Base-by-base conservation (phyloP, 2,113 vertebrate genomes). In the Dromiciops gliroides region DNA sequence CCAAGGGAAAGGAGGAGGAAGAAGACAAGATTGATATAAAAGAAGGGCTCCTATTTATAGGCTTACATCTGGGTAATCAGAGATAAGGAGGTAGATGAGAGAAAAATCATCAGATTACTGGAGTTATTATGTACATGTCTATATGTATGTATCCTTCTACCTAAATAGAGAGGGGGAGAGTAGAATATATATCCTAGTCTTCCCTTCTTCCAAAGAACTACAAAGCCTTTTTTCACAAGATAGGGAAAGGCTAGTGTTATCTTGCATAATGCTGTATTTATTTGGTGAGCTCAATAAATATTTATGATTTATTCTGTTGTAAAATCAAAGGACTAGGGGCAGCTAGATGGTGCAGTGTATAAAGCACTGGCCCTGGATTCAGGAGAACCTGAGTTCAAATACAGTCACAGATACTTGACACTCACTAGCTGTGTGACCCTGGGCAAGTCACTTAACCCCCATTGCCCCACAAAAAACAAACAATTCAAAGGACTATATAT, bases 181-280 rank as follows among this genome's bases (percentile, higher is more conserved):
- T 52, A 52, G 51, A 52, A 52, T 26, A 8, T 53, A 53, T 53
- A 53, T 93, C 96, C 92, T 92, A 94, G 48, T 90, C 90, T 89
- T 92, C 93, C 47, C 51, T 92, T 51, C 28, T 90, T 52, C 53
- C 94, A 96, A 95, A 91, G 26, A 92, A 95, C 0, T 60, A 67
- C 52, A 53, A 91, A 90, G 60, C 90, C 48, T 67, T 60, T 53
- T 53, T 60, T 92, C 93, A 90, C 91, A 90, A 93, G 50, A 88
- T 75, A 91, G 0, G 44, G 50, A 95, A 88, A 51, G 11, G 6
- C 50, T 89, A 50, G 83, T 95, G 37, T 67, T 83, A 92, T 50
- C 89, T 12, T 22, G 28, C 37, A 3, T 50, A 92, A 94, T 24
- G 53, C 56, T 93, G 83, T 56, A 48, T 4, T 8, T 24, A 28